phyloP scores from a whole-genome alignment of 1,140 invertebrate species.

The Diorhabda elongata region DNA sequence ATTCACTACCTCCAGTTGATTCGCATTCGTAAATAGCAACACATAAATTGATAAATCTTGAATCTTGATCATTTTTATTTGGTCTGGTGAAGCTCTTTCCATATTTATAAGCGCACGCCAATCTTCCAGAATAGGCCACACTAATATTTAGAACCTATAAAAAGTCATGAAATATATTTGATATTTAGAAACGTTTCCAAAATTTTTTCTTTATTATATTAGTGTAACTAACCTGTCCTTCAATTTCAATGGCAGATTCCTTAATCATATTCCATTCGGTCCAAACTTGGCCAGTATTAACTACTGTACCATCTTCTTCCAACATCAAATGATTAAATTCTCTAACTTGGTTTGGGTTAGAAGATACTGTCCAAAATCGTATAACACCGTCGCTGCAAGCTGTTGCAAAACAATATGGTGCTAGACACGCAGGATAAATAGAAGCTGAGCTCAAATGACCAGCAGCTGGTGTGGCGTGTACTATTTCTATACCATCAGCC shows the following conservation, averaged over 20 bases:
- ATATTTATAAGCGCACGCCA: constrained; percentile 94
- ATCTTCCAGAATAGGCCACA: constrained; percentile 93
- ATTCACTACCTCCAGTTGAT: constrained; percentile 95
- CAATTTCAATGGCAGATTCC: constrained; percentile 75
- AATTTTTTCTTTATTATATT: too few species aligned
- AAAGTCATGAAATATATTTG: neutral
- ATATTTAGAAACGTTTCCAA: neutral
- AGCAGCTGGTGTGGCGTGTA: constrained; percentile 88
- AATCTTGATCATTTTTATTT: constrained; percentile 71
- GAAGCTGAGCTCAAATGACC: constrained; percentile 97
- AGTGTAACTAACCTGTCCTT: constrained; percentile 54
- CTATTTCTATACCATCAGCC: constrained; percentile 85
- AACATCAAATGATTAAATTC: constrained; percentile 33
- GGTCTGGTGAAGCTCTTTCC: constrained; percentile 80
- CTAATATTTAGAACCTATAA: constrained; percentile 78
- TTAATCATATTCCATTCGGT: constrained; percentile 43
- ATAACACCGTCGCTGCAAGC: constrained; percentile 86
- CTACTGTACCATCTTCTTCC: constrained; percentile 55
- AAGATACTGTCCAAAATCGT: constrained; percentile 49
- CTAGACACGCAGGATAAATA: constrained; percentile 96
- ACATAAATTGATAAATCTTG: constrained; percentile 86
- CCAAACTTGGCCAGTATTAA: constrained; percentile 46
- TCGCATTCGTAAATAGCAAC: constrained; percentile 99
- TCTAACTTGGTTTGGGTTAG: constrained; percentile 30
- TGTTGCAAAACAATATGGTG: constrained; percentile 92